Conservation (phyloP, 2,797 vertebrate species). For the Anniella stebbinsi region DNA sequence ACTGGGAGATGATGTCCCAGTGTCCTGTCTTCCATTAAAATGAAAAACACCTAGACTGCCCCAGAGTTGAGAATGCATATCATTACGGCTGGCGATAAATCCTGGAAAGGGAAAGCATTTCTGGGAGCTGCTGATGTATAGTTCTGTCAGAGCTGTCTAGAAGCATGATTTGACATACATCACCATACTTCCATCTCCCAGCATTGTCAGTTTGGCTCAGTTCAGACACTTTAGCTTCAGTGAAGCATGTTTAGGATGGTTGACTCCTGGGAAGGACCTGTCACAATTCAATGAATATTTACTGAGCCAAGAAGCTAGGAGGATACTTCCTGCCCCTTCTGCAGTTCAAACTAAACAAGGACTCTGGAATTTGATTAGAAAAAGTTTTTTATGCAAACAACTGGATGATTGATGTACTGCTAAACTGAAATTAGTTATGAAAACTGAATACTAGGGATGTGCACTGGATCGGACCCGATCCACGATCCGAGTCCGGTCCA, state of each 20-base stretch:
- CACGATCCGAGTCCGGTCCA: no score
- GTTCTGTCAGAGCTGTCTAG: slow-evolving; percentile 27
- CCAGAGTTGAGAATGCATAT: slow-evolving; percentile 30
- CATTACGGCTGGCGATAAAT: slow-evolving; percentile 48
- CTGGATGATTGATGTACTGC: background rate
- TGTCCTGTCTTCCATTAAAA: slow-evolving; percentile 12
- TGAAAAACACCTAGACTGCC: slow-evolving; percentile 35
- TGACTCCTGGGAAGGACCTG: slow-evolving; percentile 26
- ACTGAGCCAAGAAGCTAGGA: background rate
- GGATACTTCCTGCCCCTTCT: background rate
- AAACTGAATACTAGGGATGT: slow-evolving; percentile 17
- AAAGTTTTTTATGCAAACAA: slow-evolving; percentile 5
- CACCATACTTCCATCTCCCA: slow-evolving; percentile 30
- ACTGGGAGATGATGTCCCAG: background rate
- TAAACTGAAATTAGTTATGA: slow-evolving; percentile 1
- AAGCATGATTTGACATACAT: slow-evolving; percentile 45
- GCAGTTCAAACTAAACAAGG: background rate
- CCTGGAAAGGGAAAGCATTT: slow-evolving; percentile 38
- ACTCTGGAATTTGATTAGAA: background rate
- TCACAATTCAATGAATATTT: slow-evolving; percentile 4
- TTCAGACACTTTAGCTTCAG: slow-evolving; percentile 39
- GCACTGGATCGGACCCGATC: no score
- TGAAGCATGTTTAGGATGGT: slow-evolving; percentile 26
- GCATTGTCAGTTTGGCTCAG: slow-evolving; percentile 48
- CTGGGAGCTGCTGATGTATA: slow-evolving; percentile 41